Conservation (phyloP, 2,113 vertebrate species). For the Monopterus albus region DNA sequence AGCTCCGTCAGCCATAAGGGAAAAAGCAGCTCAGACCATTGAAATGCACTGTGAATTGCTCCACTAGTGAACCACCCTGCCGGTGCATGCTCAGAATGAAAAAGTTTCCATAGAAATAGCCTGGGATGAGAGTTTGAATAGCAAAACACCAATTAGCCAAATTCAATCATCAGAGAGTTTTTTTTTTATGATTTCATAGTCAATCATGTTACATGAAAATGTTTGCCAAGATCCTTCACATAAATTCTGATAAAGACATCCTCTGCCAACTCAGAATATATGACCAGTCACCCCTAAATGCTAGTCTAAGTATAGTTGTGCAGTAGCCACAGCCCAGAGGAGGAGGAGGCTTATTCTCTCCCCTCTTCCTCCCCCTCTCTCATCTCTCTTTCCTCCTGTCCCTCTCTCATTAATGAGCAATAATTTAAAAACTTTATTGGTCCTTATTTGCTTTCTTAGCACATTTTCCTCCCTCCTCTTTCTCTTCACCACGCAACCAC, state of each 20-base stretch:
- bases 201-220: conserved; percentile 30
- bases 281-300: conserved; percentile 56
- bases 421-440: conserved; percentile 73
- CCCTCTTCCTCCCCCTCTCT: neutral
- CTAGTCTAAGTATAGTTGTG: conserved; percentile 47
- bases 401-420: conserved; percentile 71
- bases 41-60: conserved; percentile 3
- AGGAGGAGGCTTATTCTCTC: neutral
- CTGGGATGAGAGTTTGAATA: neutral
- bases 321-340: conserved; percentile 28
- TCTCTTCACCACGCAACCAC: conserved; percentile 28
- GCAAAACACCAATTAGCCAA: conserved; percentile 61
- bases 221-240: conserved; percentile 38
- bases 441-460: conserved; percentile 61
- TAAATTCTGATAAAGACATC: conserved; percentile 28
- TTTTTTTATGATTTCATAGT: conserved; percentile 51
- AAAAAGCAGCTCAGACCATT: conserved; percentile 35
- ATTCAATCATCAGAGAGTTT: conserved; percentile 54
- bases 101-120: conserved; percentile 31
- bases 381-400: neutral
- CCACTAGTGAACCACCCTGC: neutral
- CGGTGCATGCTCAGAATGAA: conserved; percentile 4
- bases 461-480: conserved; percentile 43
- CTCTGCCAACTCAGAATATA: conserved; percentile 38
- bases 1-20: neutral